A percentile compares a stretch with the other conserved stretches of the same genome.
phyloP scores from a whole-genome alignment of 2,113 vertebrate genomes.

The Origma solitaria region DNA sequence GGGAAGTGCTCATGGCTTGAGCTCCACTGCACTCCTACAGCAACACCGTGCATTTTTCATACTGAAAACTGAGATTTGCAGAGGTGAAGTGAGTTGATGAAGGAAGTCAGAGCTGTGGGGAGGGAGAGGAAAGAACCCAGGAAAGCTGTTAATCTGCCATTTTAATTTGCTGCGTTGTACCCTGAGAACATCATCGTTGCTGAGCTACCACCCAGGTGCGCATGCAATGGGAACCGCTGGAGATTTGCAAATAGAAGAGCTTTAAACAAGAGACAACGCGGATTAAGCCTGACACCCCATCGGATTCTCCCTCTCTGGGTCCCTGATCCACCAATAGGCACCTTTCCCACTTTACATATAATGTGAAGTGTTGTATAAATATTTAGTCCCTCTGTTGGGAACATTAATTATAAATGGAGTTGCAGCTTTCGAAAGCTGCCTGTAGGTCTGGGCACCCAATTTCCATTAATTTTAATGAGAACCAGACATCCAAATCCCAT shows the following conservation, averaged over 20 bases:
- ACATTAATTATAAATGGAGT: slow-evolving; percentile 41
- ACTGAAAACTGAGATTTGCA: not conserved
- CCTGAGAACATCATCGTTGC: not conserved
- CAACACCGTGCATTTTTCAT: not conserved
- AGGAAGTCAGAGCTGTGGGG: not conserved
- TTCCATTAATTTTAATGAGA: slow-evolving; percentile 62
- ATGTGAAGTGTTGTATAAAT: slow-evolving; percentile 13
- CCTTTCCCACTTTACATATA: not conserved
- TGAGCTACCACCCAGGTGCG: not conserved
- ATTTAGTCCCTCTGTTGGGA: slow-evolving; percentile 13
- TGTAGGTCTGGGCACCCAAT: slow-evolving; percentile 37
- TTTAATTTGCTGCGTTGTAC: not conserved
- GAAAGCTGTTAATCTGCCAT: not conserved
- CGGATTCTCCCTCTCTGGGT: not conserved
- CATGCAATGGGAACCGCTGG: not conserved
- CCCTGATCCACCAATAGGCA: not conserved
- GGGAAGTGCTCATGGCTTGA: not conserved
- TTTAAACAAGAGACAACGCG: not conserved
- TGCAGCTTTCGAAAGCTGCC: slow-evolving; percentile 5
- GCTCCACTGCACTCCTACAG: not conserved
- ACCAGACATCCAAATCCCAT: slow-evolving; percentile 39
- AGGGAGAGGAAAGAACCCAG: not conserved
- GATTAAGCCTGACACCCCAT: not conserved
- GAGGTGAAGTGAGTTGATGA: not conserved
- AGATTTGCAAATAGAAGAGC: not conserved